Conservation (phyloP, 2,797 vertebrate genomes). For the Sebastes cheni region DNA sequence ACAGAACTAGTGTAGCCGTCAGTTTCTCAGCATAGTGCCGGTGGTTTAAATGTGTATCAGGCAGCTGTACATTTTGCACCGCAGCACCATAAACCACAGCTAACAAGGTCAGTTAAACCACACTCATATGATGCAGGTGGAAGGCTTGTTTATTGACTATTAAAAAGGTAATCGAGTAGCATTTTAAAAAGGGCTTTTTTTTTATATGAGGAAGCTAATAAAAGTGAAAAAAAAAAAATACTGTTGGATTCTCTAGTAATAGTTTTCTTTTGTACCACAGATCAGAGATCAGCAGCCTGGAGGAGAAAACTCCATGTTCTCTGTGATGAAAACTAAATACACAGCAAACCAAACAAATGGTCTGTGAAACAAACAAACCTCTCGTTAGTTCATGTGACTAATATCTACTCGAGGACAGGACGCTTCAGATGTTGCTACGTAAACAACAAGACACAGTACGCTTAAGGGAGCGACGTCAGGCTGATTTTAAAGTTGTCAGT, state of each 20-base stretch:
- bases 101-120: not conserved
- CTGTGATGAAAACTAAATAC: not conserved
- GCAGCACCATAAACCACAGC: not conserved
- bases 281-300: not conserved
- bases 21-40: not conserved
- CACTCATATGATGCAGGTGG: not conserved
- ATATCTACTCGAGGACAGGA: not conserved
- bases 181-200: not conserved
- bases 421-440: not conserved
- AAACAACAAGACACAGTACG: not conserved
- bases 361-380: slow-evolving; percentile 1
- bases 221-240: too few relatives aligned
- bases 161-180: not conserved
- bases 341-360: slow-evolving; percentile 1
- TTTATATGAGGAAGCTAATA: not conserved
- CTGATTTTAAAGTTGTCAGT: not conserved
- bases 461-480: not conserved
- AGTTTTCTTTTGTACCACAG: not conserved
- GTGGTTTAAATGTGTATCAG: not conserved
- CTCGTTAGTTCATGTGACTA: not conserved
- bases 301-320: not conserved
- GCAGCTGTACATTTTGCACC: not conserved
- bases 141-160: not conserved
- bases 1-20: not conserved
- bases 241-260: not conserved